These are phyloP conservation scores for Prolemur simus DNA, from an alignment of 2,113 vertebrate species.

Conservation along the genomic window DNA sequence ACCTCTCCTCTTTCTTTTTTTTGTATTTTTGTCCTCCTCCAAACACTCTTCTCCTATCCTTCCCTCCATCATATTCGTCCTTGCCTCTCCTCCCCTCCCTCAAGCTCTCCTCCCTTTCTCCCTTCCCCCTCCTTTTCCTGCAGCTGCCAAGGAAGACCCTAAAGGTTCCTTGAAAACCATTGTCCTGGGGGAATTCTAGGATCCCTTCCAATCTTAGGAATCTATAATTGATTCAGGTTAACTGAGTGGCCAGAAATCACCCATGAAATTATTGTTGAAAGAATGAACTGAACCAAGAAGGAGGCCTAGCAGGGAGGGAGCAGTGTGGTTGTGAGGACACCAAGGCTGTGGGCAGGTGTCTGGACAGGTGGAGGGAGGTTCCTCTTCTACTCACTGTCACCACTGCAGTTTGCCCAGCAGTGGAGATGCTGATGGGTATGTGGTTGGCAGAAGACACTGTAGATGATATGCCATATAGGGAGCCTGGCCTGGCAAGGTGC, in stretches of 20 bases:
- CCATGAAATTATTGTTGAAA: neutral
- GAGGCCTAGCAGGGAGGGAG: neutral
- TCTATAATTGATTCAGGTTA: slow-evolving; percentile 38
- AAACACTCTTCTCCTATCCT: neutral
- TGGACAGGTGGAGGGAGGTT: neutral
- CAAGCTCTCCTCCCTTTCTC: neutral
- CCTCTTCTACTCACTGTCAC: neutral
- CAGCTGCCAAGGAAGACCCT: neutral
- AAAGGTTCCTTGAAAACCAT: neutral
- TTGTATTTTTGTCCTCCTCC: neutral
- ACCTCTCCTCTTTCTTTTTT: neutral
- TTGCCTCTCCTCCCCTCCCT: neutral
- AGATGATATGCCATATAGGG: neutral
- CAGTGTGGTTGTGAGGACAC: neutral
- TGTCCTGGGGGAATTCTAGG: neutral
- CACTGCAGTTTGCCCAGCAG: neutral
- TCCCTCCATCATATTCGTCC: slow-evolving; percentile 5
- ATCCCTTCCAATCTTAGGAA: neutral
- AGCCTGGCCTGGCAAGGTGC: neutral
- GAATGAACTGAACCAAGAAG: neutral
- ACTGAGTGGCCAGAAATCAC: neutral
- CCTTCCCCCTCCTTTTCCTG: neutral
- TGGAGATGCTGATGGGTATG: neutral
- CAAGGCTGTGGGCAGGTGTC: neutral
- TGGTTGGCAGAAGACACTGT: neutral